Percentiles rank a stretch among this genome's conserved stretches.
These are phyloP conservation scores for Oenanthe oenanthe DNA, from an alignment of 2,113 vertebrate species.

Conservation along the genomic window DNA sequence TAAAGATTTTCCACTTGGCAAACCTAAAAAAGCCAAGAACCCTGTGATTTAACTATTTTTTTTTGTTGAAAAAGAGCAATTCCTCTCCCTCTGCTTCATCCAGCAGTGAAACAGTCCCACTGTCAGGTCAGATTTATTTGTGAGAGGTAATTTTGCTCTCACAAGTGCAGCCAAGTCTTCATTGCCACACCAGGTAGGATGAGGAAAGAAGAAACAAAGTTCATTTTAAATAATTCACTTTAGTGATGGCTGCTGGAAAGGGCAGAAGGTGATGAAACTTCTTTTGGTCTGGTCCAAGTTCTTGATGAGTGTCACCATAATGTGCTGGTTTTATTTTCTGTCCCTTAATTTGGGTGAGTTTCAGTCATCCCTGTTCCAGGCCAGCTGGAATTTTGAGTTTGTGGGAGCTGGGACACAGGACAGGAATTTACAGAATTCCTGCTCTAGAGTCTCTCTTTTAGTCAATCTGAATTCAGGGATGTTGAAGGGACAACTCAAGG, in stretches of 20 bases:
- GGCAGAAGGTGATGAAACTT: not conserved
- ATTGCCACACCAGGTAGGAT: not conserved
- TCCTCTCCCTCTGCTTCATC: not conserved
- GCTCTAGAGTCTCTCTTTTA: not conserved
- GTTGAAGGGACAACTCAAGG: accelerated
- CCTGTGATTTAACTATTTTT: not conserved
- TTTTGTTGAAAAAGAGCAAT: not conserved
- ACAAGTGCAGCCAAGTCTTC: not conserved
- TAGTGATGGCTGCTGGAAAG: not conserved
- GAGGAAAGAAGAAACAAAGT: not conserved
- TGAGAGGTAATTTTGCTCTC: not conserved
- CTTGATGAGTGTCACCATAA: not conserved
- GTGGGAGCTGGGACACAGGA: not conserved
- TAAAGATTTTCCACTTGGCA: not conserved
- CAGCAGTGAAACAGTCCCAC: not conserved
- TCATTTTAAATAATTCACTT: not conserved
- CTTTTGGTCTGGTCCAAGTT: not conserved
- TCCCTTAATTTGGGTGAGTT: not conserved
- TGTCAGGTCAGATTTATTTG: not conserved
- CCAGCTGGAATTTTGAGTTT: not conserved
- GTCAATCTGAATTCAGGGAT: not conserved
- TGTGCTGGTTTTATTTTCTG: not conserved
- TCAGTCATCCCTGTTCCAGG: not conserved
- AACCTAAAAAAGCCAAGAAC: not conserved
- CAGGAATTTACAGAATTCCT: not conserved